Base-by-base conservation (phyloP, 2,888 invertebrate genomes). In the Carcina quercana region DNA sequence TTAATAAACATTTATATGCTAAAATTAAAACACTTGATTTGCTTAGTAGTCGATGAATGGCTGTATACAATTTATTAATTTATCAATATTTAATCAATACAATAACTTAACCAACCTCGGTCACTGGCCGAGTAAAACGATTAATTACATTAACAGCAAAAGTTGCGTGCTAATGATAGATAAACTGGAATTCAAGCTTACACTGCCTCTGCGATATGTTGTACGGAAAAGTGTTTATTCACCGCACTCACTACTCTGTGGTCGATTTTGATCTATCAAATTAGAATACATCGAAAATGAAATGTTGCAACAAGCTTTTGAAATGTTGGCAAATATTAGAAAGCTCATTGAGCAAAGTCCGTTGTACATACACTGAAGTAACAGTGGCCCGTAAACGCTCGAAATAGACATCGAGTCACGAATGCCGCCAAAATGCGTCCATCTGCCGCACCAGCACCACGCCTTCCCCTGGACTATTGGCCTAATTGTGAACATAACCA, bases 391-490 rank as follows among this genome's bases (percentile, higher is more conserved):
- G 11, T 27, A 35, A 35, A 35, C 15, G 35, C 38, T 37, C 29
- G 40, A 51, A 50, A 52, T 50, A 45, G 45, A 44, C 33, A 35
- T 33, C 31, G 13, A 32, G 40, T 42, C 44, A 47, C 45, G 53
- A 38, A 37, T 12, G 17, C 21, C 5, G 13, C 13, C 29, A 10
- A 13, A 21, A 22, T 15, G 29, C 6, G 3, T 19, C 30, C 34
- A 32, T 34, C 34, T 26, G 25, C 31, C 30, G 22, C 25, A 37
- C 46, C 47, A 36, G n/a, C 52, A 35, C 45, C 43, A 43, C 36
- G 37, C 38, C 33, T 17, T 5, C 17, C 5, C 17, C 32, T 36
- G 35, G 35, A 37, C 39, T 17, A 15, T n/a, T 27, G 27, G 6
- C 27, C 27, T 20, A 13, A 20, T 28, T 20, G 10, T 8, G 20